These are phyloP conservation scores for Drosophila insularis DNA, from an alignment of 1,140 invertebrate genomes.

Conservation along the genomic window DNA sequence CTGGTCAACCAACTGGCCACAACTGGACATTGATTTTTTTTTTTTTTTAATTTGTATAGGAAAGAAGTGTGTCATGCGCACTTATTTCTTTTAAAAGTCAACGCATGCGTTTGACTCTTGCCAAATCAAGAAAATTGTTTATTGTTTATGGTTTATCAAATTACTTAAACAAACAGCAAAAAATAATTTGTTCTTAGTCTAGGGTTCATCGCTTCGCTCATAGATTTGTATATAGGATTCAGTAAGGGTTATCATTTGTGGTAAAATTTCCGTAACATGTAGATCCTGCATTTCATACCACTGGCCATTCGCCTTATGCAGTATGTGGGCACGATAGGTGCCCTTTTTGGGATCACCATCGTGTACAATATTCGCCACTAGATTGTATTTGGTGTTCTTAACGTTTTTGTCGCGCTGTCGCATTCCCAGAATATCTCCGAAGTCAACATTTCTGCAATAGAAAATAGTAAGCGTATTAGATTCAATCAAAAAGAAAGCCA, in stretches of 20 bases:
- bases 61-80: conserved; percentile 27
- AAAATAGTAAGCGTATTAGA: conserved; percentile 43
- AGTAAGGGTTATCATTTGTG: conserved; percentile 99
- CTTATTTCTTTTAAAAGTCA: background rate
- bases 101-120: conserved; percentile 37
- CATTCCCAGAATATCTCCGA: conserved; percentile 96
- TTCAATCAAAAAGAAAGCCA: background rate
- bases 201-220: conserved; percentile 82
- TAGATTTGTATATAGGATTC: conserved; percentile 98
- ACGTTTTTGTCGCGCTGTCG: conserved; percentile 90
- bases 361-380: conserved; percentile 99
- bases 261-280: conserved; percentile 98
- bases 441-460: conserved; percentile 93
- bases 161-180: background rate
- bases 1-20: conserved; percentile 31
- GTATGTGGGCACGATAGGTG: conserved; percentile 97
- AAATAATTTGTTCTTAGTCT: background rate
- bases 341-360: conserved; percentile 97
- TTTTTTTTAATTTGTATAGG: conserved; percentile 2
- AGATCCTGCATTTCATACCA: conserved; percentile 99
- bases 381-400: conserved; percentile 94
- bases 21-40: conserved; percentile 57
- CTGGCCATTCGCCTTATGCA: conserved; percentile 95
- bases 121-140: background rate
- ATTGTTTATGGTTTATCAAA: background rate